Conservation (phyloP, 2,888 invertebrate species). For the Drosophila kokeensis region DNA sequence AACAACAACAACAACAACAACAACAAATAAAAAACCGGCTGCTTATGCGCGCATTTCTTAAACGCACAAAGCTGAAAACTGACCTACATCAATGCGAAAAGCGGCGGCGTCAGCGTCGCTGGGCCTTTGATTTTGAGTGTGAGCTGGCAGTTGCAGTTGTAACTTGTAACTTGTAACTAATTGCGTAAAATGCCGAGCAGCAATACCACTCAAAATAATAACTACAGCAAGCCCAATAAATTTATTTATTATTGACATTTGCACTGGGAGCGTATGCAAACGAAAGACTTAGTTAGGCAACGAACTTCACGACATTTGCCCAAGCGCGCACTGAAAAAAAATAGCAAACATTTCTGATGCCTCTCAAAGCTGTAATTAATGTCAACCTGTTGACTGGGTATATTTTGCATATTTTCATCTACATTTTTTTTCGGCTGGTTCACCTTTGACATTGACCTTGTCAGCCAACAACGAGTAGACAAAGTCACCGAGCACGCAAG, state of each 20-base stretch:
- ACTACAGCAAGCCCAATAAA: conserved; percentile 27
- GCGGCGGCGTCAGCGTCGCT: conserved; percentile 45
- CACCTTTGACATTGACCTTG: conserved; percentile 79
- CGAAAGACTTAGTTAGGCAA: conserved; percentile 75
- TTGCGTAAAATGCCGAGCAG: conserved; percentile 65
- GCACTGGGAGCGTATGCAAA: conserved; percentile 46
- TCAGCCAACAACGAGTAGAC: conserved; percentile 31
- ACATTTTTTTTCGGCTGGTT: conserved; percentile 19
- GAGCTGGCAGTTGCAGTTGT: conserved; percentile 62
- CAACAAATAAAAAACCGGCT: conserved; percentile 59
- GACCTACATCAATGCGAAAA: conserved; percentile 78
- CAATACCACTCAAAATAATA: conserved; percentile 8
- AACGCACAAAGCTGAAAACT: conserved; percentile 72
- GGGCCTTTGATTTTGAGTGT: conserved; percentile 27
- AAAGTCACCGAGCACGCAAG: conserved; percentile 30
- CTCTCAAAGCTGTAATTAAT: conserved; percentile 3
- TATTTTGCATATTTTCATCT: conserved; percentile 8
- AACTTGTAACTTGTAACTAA: conserved; percentile 56
- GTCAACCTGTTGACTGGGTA: conserved; percentile 14
- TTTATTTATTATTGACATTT: conserved; percentile 63
- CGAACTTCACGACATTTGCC: conserved; percentile 48
- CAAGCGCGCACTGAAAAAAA: conserved; percentile 1
- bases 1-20: not conserved
- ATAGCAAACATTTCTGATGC: conserved; percentile 9
- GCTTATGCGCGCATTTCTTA: conserved; percentile 56